Evolutionary conservation across 2,888 invertebrate genomes (phyloP).

Genomic region (Choristoneura rosaceana): DNA sequence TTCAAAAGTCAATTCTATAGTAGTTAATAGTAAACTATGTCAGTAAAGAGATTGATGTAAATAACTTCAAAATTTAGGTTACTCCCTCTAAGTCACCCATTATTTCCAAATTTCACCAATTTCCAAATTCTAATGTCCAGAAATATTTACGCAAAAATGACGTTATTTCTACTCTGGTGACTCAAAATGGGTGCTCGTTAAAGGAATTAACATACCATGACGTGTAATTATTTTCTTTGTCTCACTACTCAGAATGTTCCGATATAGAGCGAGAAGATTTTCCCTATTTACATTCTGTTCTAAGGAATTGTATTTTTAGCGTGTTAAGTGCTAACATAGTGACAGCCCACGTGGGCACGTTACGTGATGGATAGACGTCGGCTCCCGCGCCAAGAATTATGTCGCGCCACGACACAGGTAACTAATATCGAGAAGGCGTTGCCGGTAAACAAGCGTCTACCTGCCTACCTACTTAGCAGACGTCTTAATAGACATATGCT

Average conservation of each 20-base stretch:
- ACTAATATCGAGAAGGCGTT: constrained; percentile 25
- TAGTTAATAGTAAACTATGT: no score
- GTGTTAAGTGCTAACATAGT: constrained; percentile 28
- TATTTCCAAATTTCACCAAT: no score
- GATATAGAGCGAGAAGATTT: constrained; percentile 16
- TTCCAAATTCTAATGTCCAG: no score
- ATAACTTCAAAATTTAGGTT: no score
- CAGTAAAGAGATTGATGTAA: no score
- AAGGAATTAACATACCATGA: not conserved
- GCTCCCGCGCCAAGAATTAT: constrained; percentile 52
- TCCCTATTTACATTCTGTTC: constrained; percentile 32
- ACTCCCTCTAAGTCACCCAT: no score
- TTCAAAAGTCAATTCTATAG: no score
- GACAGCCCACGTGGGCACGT: constrained; percentile 26
- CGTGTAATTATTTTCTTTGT: constrained; percentile 11
- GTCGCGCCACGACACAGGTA: constrained; percentile 44
- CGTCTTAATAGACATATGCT: not conserved
- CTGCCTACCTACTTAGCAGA: no score
- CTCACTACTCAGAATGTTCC: constrained; percentile 1
- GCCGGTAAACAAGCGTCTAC: constrained; percentile 20
- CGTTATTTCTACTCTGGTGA: no score
- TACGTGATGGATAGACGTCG: constrained; percentile 26
- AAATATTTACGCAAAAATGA: no score
- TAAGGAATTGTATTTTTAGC: constrained; percentile 19
- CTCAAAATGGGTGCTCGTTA: not conserved